Percentiles rank a stretch among this genome's conserved stretches.
Evolutionary conservation across 2,888 invertebrate genomes (phyloP).

Genomic region (Horisme vitalbata): DNA sequence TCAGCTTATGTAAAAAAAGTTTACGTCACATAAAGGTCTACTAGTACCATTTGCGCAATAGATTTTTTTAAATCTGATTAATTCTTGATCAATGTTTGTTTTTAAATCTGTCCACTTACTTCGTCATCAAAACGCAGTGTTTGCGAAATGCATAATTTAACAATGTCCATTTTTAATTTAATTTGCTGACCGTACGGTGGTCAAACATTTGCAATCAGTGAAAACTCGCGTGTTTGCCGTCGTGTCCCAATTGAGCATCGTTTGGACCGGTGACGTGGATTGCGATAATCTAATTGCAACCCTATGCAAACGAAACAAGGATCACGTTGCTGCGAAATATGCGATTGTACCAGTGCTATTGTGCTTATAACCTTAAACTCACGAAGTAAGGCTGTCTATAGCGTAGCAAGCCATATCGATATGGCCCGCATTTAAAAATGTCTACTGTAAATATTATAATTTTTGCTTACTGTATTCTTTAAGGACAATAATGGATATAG

Average conservation of each 20-base stretch:
- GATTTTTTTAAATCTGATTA: no score
- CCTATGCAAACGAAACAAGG: slow-evolving; percentile 11
- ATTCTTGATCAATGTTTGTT: slow-evolving; percentile 10
- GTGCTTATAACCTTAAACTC: slow-evolving; percentile 20
- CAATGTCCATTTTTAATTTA: slow-evolving; percentile 24
- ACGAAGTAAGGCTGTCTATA: slow-evolving; percentile 6
- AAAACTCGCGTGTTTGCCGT: slow-evolving; percentile 50
- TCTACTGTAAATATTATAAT: slow-evolving; percentile 5
- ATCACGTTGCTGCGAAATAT: slow-evolving; percentile 7
- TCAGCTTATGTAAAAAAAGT: no score
- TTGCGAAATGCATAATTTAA: slow-evolving; percentile 14
- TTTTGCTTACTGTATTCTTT: slow-evolving; percentile 15
- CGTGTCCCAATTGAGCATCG: slow-evolving; percentile 46
- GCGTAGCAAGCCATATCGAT: not conserved
- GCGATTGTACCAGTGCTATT: slow-evolving; percentile 1
- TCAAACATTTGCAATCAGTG: slow-evolving; percentile 59
- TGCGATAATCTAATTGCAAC: slow-evolving; percentile 18
- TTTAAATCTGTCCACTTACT: slow-evolving; percentile 2
- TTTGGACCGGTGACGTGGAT: slow-evolving; percentile 23
- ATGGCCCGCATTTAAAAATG: slow-evolving; percentile 12
- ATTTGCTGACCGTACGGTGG: slow-evolving; percentile 42
- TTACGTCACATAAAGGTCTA: no score
- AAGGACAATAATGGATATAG: not conserved
- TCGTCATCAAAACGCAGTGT: slow-evolving; percentile 16
- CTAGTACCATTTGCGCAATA: no score